phyloP scores from a whole-genome alignment of 2,888 invertebrate genomes.

The Agriopis aurantiaria region DNA sequence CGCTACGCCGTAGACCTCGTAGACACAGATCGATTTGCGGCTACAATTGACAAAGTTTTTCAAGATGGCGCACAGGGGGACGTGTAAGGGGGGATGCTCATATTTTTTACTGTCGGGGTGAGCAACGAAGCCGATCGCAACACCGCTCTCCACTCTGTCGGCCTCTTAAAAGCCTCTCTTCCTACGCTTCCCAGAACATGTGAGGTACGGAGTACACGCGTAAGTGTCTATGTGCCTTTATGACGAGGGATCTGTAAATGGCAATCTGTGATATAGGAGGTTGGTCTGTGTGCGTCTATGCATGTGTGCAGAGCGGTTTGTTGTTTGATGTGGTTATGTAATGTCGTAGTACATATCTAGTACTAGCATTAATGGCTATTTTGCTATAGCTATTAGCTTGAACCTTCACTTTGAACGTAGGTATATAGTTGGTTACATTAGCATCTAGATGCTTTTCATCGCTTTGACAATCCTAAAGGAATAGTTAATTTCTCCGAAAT shows the following conservation, averaged over 20 bases:
- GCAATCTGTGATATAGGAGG: conserved; percentile 52
- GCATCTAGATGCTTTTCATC: background rate
- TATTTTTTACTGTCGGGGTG: conserved; percentile 87
- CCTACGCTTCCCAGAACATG: conserved; percentile 71
- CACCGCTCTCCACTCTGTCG: conserved; percentile 83
- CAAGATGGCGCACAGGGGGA: conserved; percentile 78
- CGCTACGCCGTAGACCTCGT: conserved; percentile 56
- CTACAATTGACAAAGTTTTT: conserved; percentile 84
- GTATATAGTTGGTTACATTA: background rate
- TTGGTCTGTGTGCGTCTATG: conserved; percentile 49
- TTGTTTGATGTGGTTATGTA: conserved; percentile 32
- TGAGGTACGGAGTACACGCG: conserved; percentile 60
- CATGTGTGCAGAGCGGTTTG: conserved; percentile 34
- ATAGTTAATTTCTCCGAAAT: no score
- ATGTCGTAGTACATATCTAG: background rate
- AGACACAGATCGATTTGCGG: conserved; percentile 84
- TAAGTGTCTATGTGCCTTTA: conserved; percentile 71
- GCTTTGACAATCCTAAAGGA: no score
- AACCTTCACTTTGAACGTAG: background rate
- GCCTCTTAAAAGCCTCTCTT: conserved; percentile 82
- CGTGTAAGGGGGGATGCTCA: conserved; percentile 76
- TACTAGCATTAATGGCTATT: background rate
- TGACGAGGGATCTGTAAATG: conserved; percentile 61
- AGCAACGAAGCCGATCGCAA: conserved; percentile 85
- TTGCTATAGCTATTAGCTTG: conserved; percentile 7